Evolutionary conservation across 2,888 invertebrate species (phyloP).

Genomic region (Calephelis perditalis): DNA sequence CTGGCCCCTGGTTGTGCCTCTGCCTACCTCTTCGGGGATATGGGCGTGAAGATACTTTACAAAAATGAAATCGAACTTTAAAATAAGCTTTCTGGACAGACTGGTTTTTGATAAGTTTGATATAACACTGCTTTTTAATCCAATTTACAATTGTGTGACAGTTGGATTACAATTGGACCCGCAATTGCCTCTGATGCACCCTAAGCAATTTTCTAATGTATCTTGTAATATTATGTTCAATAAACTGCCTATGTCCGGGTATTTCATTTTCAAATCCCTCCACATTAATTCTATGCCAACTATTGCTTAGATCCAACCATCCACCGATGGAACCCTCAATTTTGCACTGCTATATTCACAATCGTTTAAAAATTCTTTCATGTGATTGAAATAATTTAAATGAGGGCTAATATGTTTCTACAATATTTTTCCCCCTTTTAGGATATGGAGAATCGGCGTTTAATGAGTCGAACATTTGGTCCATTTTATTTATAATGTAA

Average conservation of each 20-base stretch:
- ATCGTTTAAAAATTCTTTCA: not conserved
- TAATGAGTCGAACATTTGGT: not conserved
- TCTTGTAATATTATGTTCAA: not conserved
- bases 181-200: not conserved
- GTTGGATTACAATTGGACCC: not conserved
- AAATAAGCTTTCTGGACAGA: not conserved
- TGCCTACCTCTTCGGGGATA: too few species aligned
- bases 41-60: too few species aligned
- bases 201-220: not conserved
- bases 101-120: not conserved
- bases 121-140: not conserved
- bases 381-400: not conserved
- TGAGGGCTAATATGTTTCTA: not conserved
- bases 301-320: not conserved
- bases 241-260: not conserved
- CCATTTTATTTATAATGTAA: not conserved
- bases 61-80: too few species aligned
- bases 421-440: not conserved
- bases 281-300: not conserved
- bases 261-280: not conserved
- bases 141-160: not conserved
- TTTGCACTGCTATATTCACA: not conserved
- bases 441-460: not conserved
- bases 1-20: too few species aligned
- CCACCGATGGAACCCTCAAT: not conserved